These are phyloP conservation scores for Drosophila santomea DNA, from an alignment of 1,140 invertebrate species.

Conservation along the genomic window DNA sequence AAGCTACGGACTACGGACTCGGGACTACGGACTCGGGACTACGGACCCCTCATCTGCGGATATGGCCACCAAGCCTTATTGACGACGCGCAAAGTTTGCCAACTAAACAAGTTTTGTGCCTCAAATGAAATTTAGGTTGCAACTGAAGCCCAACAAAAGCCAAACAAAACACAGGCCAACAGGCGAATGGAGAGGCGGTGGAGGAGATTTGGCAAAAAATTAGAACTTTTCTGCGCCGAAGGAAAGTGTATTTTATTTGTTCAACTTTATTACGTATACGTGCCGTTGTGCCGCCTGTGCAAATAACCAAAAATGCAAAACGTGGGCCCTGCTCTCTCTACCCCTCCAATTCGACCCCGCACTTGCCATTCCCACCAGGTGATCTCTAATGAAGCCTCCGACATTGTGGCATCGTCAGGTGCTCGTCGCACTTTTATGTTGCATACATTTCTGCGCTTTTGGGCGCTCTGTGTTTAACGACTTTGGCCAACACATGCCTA, in stretches of 20 bases:
- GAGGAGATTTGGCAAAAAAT: constrained; percentile 49
- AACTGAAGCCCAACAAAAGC: constrained; percentile 81
- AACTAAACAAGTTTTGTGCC: constrained; percentile 83
- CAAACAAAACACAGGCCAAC: constrained; percentile 66
- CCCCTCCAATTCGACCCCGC: neutral
- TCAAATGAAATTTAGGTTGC: constrained; percentile 84
- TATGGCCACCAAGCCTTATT: constrained; percentile 67
- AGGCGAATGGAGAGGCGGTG: constrained; percentile 36
- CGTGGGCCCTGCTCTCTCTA: constrained; percentile 23
- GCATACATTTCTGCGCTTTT: constrained; percentile 60
- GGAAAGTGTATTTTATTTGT: constrained; percentile 83
- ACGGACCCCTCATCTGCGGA: neutral
- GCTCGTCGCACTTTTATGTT: constrained; percentile 73
- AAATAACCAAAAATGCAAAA: constrained; percentile 82
- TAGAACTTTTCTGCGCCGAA: constrained; percentile 77
- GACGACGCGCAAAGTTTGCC: constrained; percentile 82
- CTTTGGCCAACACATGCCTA: constrained; percentile 54
- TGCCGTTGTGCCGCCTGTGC: constrained; percentile 76
- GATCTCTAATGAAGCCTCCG: constrained; percentile 74
- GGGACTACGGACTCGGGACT: too few relatives aligned
- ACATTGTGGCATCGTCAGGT: constrained; percentile 58
- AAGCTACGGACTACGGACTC: neutral
- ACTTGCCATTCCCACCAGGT: constrained; percentile 12
- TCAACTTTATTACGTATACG: constrained; percentile 83
- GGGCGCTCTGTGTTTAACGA: constrained; percentile 63